These are phyloP conservation scores for Amiota mariae DNA, from an alignment of 2,888 invertebrate species.

Conservation along the genomic window DNA sequence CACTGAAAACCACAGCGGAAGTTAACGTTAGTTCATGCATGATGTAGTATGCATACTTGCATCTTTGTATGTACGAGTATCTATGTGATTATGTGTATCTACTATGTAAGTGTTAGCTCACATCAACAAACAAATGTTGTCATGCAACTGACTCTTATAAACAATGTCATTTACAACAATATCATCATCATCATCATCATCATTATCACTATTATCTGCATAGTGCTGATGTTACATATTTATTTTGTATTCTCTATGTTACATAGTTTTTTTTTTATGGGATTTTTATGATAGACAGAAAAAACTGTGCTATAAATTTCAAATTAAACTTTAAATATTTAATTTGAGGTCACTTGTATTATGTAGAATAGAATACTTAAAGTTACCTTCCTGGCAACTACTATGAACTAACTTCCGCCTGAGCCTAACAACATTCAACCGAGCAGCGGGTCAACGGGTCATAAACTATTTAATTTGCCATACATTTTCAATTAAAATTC, in stretches of 20 bases:
- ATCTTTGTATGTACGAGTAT: neutral
- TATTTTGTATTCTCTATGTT: slow-evolving; percentile 46
- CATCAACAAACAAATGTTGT: slow-evolving; percentile 42
- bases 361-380: neutral
- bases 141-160: slow-evolving; percentile 46
- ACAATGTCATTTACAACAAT: slow-evolving; percentile 5
- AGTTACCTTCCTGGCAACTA: no score
- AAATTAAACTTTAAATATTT: slow-evolving; percentile 31
- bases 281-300: no score
- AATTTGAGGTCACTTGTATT: neutral
- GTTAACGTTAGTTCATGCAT: slow-evolving; percentile 4
- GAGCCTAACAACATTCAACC: neutral
- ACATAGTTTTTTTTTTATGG: slow-evolving; percentile 58
- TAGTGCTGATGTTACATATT: neutral
- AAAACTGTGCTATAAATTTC: slow-evolving; percentile 25
- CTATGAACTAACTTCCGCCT: neutral
- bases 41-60: neutral
- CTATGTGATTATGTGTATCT: neutral
- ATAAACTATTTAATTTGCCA: slow-evolving; percentile 27
- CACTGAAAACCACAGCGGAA: neutral
- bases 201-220: neutral
- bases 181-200: neutral
- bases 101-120: neutral
- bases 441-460: neutral
- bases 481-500: slow-evolving; percentile 28